Evolutionary conservation across 2,113 vertebrate species (phyloP).

Genomic region (Spea bombifrons): DNA sequence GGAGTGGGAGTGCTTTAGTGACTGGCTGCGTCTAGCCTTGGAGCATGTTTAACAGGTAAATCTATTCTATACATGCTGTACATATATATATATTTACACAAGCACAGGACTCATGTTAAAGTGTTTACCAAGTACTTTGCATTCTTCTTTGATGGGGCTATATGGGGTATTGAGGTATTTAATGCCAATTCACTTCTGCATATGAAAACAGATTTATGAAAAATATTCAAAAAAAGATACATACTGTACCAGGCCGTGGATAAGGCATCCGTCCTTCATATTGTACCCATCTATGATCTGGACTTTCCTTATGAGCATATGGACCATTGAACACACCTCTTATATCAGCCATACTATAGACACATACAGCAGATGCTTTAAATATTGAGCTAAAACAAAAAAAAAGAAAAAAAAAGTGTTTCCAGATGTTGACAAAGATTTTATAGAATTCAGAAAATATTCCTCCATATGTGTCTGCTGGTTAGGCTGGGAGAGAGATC

Average conservation of each 20-base stretch:
- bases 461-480: not conserved
- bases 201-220: not conserved
- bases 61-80: no score
- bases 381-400: slow-evolving; percentile 82
- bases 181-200: no score
- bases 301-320: slow-evolving; percentile 94
- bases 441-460: not conserved
- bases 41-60: no score
- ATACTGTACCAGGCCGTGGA: slow-evolving; percentile 88
- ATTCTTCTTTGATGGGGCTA: no score
- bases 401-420: slow-evolving; percentile 13
- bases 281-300: slow-evolving; percentile 90
- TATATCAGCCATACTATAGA: slow-evolving; percentile 94
- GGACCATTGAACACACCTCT: slow-evolving; percentile 91
- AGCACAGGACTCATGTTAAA: no score
- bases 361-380: slow-evolving; percentile 94
- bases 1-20: no score
- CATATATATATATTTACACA: no score
- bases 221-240: slow-evolving; percentile 50
- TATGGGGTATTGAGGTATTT: no score
- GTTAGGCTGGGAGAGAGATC: not conserved
- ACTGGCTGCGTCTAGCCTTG: no score
- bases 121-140: no score
- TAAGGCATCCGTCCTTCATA: slow-evolving; percentile 92
- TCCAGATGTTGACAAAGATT: not conserved